phyloP scores from a whole-genome alignment of 2,113 vertebrate genomes.

The Promerops cafer region DNA sequence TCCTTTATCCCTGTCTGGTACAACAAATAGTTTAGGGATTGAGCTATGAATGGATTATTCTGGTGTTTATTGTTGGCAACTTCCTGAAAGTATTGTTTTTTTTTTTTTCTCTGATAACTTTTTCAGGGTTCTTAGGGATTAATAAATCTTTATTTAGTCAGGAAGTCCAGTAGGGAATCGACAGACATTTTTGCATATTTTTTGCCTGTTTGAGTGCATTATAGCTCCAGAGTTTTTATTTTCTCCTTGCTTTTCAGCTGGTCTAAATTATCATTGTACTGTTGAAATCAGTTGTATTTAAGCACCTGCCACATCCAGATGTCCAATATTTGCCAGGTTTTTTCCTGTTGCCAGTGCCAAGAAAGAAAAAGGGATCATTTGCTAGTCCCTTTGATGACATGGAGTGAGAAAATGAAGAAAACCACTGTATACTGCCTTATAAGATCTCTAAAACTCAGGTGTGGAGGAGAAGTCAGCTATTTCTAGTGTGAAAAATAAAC shows the following conservation, averaged over 20 bases:
- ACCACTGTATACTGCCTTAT: neutral
- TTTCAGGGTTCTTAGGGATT: neutral
- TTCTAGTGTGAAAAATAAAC: neutral
- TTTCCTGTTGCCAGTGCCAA: neutral
- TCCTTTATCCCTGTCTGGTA: neutral
- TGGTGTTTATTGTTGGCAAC: neutral
- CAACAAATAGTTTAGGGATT: neutral
- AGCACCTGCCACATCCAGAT: neutral
- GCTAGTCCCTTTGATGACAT: neutral
- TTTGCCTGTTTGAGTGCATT: neutral
- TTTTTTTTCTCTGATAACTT: neutral
- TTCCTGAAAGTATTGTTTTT: neutral
- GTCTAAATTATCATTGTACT: neutral
- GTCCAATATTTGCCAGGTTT: neutral
- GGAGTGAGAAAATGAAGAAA: neutral
- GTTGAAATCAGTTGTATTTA: neutral
- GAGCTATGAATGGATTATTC: neutral
- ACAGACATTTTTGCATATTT: neutral
- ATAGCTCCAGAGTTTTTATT: neutral
- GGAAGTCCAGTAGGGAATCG: neutral
- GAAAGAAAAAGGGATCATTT: neutral
- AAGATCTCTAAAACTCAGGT: neutral
- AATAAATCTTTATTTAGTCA: neutral
- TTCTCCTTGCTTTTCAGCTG: neutral
- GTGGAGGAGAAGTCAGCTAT: neutral